Conservation (phyloP, 37 sponge, comb jelly and placozoan species). For the Ianthella basta region DNA sequence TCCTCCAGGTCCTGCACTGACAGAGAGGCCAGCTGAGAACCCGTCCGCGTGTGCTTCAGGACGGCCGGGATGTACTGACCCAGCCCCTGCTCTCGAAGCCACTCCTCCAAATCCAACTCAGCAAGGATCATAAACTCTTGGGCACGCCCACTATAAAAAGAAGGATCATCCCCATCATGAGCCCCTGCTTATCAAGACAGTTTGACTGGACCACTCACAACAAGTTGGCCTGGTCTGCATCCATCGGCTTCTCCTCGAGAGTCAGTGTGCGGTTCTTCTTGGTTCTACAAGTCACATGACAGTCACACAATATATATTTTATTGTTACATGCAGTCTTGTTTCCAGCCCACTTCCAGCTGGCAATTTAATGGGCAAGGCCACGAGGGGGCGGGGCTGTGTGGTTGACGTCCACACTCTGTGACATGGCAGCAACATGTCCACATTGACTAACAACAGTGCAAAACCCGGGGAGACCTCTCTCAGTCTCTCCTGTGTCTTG, state of each 20-base stretch:
- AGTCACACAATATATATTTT: no score
- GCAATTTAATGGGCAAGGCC: no score
- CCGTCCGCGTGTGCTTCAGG: conserved; percentile 14
- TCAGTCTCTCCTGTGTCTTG: no score
- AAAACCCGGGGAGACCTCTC: no score
- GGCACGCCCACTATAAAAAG: conserved; percentile 14
- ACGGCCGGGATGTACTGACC: conserved; percentile 56
- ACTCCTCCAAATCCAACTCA: conserved; percentile 38
- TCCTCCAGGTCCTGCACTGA: conserved; percentile 19
- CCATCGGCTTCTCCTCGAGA: conserved; percentile 9
- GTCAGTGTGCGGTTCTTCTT: neutral
- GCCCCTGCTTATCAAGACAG: neutral
- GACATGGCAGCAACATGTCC: no score
- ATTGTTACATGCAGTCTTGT: no score
- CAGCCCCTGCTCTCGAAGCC: conserved; percentile 75
- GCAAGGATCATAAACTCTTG: conserved; percentile 28
- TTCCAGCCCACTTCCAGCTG: no score
- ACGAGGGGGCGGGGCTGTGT: no score
- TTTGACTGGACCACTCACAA: neutral
- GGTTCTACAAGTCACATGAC: neutral
- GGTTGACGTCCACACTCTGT: no score
- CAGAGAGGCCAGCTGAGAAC: conserved; percentile 16
- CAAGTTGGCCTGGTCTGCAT: neutral
- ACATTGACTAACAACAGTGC: no score
- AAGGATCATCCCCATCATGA: neutral